Conservation (phyloP, 30 jellyfish, hydroid and myxozoan genomes). For the Sanderia malayensis region DNA sequence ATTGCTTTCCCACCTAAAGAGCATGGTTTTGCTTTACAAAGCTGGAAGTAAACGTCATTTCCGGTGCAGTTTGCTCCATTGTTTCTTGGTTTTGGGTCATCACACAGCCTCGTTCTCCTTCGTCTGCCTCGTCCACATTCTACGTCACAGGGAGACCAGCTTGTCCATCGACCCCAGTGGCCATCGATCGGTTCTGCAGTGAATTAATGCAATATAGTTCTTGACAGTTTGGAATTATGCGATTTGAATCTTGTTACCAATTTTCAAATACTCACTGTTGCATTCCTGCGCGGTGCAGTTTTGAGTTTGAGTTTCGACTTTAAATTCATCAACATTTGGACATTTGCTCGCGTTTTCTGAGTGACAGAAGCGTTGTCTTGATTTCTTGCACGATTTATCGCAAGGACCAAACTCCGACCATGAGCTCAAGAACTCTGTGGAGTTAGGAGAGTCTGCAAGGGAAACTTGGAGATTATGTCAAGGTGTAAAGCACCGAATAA, state of each 20-base stretch:
- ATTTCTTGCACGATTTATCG: slow-evolving; percentile 22
- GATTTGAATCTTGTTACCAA: too few species aligned
- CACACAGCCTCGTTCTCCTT: slow-evolving; percentile 53
- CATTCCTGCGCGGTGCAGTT: background rate
- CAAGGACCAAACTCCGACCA: slow-evolving; percentile 80
- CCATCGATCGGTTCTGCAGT: slow-evolving; percentile 69
- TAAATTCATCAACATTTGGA: slow-evolving; percentile 27
- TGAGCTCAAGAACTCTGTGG: background rate
- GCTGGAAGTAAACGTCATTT: background rate
- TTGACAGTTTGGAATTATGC: too few species aligned
- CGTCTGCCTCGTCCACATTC: slow-evolving; percentile 58
- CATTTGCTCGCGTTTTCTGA: slow-evolving; percentile 15
- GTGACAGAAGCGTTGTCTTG: slow-evolving; percentile 58
- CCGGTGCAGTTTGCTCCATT: slow-evolving; percentile 63
- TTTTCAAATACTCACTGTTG: background rate
- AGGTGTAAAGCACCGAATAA: too few species aligned
- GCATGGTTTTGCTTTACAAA: slow-evolving; percentile 23
- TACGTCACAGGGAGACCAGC: slow-evolving; percentile 53
- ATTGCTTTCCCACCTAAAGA: slow-evolving; percentile 32
- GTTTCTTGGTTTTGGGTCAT: slow-evolving; percentile 70
- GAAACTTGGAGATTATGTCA: too few species aligned
- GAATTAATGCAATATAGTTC: too few species aligned
- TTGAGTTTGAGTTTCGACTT: background rate
- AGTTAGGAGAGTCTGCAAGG: too few species aligned
- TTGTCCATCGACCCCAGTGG: slow-evolving; percentile 77